These are phyloP conservation scores for Proales similis DNA, from an alignment of 1,140 invertebrate genomes.

Conservation along the genomic window DNA sequence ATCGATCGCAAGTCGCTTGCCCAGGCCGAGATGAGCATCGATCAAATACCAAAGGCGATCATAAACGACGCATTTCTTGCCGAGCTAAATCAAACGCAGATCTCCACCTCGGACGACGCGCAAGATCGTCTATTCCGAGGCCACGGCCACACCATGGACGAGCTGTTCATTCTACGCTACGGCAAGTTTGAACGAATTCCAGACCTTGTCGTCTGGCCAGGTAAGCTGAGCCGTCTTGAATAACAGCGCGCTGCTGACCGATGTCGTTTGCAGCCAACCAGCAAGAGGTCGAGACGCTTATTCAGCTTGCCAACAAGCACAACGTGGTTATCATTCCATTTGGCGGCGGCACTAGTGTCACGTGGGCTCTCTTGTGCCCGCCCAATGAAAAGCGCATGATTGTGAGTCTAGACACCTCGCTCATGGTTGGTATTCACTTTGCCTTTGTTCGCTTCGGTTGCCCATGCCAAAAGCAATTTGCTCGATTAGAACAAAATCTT, in stretches of 20 bases:
- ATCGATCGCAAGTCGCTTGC: constrained; percentile 52
- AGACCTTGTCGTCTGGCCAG: constrained; percentile 87
- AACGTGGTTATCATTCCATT: constrained; percentile 84
- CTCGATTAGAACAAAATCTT: constrained; percentile 61
- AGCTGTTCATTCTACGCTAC: constrained; percentile 69
- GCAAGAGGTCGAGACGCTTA: constrained; percentile 71
- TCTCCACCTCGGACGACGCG: constrained; percentile 68
- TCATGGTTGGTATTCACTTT: constrained; percentile 64
- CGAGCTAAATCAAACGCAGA: constrained; percentile 58
- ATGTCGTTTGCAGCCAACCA: constrained; percentile 58
- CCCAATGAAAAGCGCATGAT: constrained; percentile 71
- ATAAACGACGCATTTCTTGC: constrained; percentile 59
- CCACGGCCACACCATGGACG: constrained; percentile 83
- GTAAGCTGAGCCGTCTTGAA: constrained; percentile 40
- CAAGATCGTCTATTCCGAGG: constrained; percentile 76
- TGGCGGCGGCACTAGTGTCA: constrained; percentile 91
- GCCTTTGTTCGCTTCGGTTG: no score
- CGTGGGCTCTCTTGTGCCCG: constrained; percentile 79
- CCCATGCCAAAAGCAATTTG: background rate
- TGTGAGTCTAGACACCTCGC: constrained; percentile 81
- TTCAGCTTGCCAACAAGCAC: constrained; percentile 66
- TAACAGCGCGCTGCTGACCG: background rate
- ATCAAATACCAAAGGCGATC: constrained; percentile 50
- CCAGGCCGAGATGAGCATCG: constrained; percentile 50
- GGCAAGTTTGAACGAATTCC: constrained; percentile 72